A percentile compares a stretch with the other conserved stretches of the same genome.
phyloP scores from a whole-genome alignment of 2,113 vertebrate species.

The Takifugu bimaculatus region DNA sequence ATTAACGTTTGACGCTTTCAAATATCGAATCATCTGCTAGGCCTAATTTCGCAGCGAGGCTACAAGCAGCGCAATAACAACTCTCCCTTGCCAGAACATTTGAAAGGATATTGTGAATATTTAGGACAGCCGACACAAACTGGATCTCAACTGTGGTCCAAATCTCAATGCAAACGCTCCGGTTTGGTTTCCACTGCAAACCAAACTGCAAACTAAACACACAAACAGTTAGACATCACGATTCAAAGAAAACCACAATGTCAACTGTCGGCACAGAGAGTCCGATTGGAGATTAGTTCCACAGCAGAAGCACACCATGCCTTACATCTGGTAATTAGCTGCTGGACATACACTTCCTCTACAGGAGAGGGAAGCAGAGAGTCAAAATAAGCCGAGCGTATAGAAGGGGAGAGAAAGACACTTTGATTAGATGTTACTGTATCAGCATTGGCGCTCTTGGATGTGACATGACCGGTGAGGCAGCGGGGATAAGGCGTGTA shows the following conservation, averaged over 20 bases:
- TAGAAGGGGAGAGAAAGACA: conserved; percentile 39
- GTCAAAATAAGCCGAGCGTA: conserved; percentile 23
- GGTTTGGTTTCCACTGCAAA: background rate
- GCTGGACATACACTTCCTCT: conserved; percentile 88
- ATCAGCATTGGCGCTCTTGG: background rate
- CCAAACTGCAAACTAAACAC: background rate
- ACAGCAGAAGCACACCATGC: conserved; percentile 18
- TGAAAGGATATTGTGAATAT: conserved; percentile 28
- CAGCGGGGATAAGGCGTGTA: conserved; percentile 46
- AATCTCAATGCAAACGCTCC: conserved; percentile 29
- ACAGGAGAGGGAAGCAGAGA: conserved; percentile 67
- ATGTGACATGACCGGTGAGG: background rate
- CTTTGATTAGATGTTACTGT: conserved; percentile 34
- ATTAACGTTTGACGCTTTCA: too few relatives aligned
- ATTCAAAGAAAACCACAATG: background rate
- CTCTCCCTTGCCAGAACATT: background rate
- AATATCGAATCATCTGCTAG: too few relatives aligned
- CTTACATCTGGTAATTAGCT: conserved; percentile 92
- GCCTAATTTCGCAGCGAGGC: too few relatives aligned
- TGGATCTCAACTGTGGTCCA: conserved; percentile 5
- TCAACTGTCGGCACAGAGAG: background rate
- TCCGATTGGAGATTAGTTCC: conserved; percentile 22
- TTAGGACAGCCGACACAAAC: conserved; percentile 7
- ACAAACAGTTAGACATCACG: background rate
- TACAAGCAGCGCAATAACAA: background rate